phyloP scores from a whole-genome alignment of 2,797 vertebrate genomes.

The Hapalemur alaotrensis region DNA sequence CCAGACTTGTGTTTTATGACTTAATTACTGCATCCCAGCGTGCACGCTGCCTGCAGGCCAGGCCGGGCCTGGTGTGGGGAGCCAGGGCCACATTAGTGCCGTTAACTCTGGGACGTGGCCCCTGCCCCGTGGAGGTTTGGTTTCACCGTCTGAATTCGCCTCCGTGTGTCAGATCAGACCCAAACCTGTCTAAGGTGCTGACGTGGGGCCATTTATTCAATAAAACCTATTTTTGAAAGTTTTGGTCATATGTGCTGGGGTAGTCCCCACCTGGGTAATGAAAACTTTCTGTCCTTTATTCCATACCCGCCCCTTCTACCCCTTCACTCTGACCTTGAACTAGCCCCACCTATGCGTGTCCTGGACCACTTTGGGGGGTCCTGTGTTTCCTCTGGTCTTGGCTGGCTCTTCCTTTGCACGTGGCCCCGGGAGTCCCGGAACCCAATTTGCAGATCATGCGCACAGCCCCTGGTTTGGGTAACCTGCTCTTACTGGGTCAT shows the following conservation, averaged over 20 bases:
- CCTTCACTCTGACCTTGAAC: not conserved
- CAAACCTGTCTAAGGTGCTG: not conserved
- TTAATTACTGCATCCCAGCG: not conserved
- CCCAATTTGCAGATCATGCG: not conserved
- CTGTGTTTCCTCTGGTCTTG: not conserved
- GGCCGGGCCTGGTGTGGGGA: not conserved
- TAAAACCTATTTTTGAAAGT: not conserved
- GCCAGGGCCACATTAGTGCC: rapidly evolving
- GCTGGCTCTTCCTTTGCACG: not conserved
- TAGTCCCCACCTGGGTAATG: rapidly evolving
- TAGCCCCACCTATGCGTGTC: rapidly evolving
- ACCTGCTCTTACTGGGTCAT: rapidly evolving
- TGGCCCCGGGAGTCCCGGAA: not conserved
- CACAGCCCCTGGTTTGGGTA: rapidly evolving
- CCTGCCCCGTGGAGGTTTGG: not conserved
- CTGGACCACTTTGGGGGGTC: not conserved
- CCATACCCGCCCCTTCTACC: rapidly evolving
- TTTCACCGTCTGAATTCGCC: not conserved
- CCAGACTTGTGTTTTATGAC: not conserved
- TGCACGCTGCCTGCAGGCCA: rapidly evolving
- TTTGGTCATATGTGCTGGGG: rapidly evolving
- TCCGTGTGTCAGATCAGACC: rapidly evolving
- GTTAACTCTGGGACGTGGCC: not conserved
- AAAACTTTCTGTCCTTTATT: not conserved
- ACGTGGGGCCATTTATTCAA: rapidly evolving